Evolutionary conservation across 2,888 invertebrate genomes (phyloP).

Genomic region (Pyrrhosoma nymphula): DNA sequence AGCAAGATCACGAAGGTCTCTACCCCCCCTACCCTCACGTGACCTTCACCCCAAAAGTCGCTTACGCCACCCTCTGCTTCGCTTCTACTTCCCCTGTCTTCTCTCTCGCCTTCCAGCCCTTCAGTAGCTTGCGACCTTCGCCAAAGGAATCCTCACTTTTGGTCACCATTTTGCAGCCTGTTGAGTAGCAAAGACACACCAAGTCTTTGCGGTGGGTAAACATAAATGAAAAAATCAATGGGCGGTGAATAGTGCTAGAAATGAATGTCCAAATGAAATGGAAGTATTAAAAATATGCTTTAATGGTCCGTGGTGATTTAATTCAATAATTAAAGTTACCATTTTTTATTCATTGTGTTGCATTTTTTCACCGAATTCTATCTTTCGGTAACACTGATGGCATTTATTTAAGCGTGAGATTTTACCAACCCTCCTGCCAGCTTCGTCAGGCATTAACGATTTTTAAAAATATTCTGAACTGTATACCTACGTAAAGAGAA

Average conservation of each 20-base stretch:
- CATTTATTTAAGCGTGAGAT: too few species aligned
- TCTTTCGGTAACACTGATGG: too few species aligned
- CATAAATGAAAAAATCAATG: background rate
- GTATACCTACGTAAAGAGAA: too few species aligned
- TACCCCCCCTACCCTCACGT: background rate
- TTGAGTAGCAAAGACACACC: background rate
- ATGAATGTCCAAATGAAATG: too few species aligned
- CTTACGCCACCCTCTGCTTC: background rate
- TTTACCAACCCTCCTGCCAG: too few species aligned
- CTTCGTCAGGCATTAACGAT: too few species aligned
- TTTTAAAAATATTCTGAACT: too few species aligned
- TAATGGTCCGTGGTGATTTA: too few species aligned
- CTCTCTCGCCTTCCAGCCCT: background rate
- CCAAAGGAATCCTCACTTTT: background rate
- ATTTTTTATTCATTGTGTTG: too few species aligned
- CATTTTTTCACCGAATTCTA: too few species aligned
- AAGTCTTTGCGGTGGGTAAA: background rate
- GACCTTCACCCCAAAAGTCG: conserved; percentile 55
- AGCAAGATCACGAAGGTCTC: conserved; percentile 54
- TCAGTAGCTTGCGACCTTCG: background rate
- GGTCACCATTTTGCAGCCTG: background rate
- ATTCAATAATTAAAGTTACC: too few species aligned
- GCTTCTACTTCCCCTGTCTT: background rate
- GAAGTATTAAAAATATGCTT: too few species aligned
- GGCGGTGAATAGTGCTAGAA: background rate